These are phyloP conservation scores for Rhynchophorus ferrugineus DNA, from an alignment of 1,140 invertebrate species.

Conservation along the genomic window DNA sequence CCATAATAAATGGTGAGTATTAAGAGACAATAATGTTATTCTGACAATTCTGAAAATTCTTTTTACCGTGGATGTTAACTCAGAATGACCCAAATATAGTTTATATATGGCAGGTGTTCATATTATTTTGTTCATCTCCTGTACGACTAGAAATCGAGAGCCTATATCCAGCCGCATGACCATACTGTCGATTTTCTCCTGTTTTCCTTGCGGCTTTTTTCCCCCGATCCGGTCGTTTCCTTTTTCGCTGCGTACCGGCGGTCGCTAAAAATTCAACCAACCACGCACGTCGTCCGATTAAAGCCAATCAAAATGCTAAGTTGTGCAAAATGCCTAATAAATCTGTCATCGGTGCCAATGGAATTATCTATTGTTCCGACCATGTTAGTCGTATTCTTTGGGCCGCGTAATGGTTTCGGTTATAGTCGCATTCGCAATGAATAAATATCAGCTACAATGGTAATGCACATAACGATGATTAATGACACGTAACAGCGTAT, in stretches of 20 bases:
- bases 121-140: too few species aligned
- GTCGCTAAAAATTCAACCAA: slow-evolving; percentile 11
- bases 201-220: not conserved
- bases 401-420: not conserved
- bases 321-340: slow-evolving; percentile 31
- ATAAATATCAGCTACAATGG: not conserved
- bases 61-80: too few species aligned
- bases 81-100: too few species aligned
- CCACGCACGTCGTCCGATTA: slow-evolving; percentile 9
- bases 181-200: slow-evolving; percentile 18
- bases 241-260: slow-evolving; percentile 4
- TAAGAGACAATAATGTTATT: too few species aligned
- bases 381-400: not conserved
- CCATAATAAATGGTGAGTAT: too few species aligned
- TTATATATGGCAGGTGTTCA: too few species aligned
- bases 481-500: too few species aligned
- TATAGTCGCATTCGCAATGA: not conserved
- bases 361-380: slow-evolving; percentile 34
- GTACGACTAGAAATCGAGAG: too few species aligned
- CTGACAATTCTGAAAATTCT: too few species aligned
- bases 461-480: too few species aligned
- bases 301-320: slow-evolving; percentile 33
- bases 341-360: slow-evolving; percentile 23
- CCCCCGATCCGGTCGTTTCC: not conserved
- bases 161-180: too few species aligned